A percentile compares a stretch with the other conserved stretches of the same genome.
Conservation (phyloP, 1,140 invertebrate genomes). For the Drosophila ficusphila region DNA sequence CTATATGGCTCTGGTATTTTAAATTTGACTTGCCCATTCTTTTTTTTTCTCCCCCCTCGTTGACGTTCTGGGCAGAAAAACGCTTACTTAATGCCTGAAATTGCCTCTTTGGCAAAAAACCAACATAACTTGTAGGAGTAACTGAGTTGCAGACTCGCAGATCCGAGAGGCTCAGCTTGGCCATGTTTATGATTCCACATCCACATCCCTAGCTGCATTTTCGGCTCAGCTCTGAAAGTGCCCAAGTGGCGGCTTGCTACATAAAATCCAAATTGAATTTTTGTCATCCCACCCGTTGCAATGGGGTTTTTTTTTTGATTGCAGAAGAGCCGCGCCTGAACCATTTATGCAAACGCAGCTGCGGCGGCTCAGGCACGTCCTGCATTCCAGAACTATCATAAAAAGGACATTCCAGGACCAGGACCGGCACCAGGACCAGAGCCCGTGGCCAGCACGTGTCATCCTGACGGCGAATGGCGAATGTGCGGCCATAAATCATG, state of each 20-base stretch:
- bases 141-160: slow-evolving; percentile 18
- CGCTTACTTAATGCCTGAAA: slow-evolving; percentile 61
- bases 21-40: slow-evolving; percentile 48
- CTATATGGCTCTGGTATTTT: slow-evolving; percentile 54
- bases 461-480: slow-evolving; percentile 28
- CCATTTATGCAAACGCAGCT: slow-evolving; percentile 78
- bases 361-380: slow-evolving; percentile 65
- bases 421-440: neutral
- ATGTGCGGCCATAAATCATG: slow-evolving; percentile 57
- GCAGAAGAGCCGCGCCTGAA: slow-evolving; percentile 34
- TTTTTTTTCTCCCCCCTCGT: too few species aligned
- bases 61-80: slow-evolving; percentile 28
- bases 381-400: slow-evolving; percentile 38
- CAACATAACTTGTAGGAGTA: slow-evolving; percentile 65
- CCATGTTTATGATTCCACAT: slow-evolving; percentile 60
- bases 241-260: slow-evolving; percentile 30
- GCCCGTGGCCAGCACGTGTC: slow-evolving; percentile 30
- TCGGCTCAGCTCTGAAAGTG: neutral
- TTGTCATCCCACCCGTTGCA: slow-evolving; percentile 47
- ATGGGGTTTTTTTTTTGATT: slow-evolving; percentile 6
- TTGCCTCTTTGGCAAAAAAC: slow-evolving; percentile 47
- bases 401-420: slow-evolving; percentile 13
- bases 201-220: slow-evolving; percentile 51
- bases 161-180: slow-evolving; percentile 29
- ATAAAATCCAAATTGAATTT: slow-evolving; percentile 78